These are phyloP conservation scores for Chrysolophus pictus DNA, from an alignment of 2,797 vertebrate genomes.

Conservation along the genomic window DNA sequence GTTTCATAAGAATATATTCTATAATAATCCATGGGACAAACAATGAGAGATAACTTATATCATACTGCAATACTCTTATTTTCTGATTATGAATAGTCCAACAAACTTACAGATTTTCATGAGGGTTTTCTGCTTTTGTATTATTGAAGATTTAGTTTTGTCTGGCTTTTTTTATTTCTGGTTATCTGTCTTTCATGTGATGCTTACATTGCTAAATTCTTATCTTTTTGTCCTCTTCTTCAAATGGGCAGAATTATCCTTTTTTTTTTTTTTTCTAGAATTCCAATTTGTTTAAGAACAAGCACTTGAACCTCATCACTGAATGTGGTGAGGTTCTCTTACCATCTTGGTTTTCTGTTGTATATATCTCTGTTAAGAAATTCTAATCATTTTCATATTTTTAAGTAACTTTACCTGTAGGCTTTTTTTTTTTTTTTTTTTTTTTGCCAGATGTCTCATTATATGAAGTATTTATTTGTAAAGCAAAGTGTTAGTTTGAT, in stretches of 20 bases:
- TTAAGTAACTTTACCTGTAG: background rate
- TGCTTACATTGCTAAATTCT: background rate
- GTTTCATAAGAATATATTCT: background rate
- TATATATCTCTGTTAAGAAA: background rate
- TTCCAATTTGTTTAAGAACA: background rate
- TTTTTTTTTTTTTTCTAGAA: background rate
- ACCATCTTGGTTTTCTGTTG: background rate
- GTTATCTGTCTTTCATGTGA: background rate
- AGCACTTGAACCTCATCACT: background rate
- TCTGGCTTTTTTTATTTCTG: background rate
- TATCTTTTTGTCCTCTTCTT: background rate
- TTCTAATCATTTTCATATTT: conserved; percentile 1
- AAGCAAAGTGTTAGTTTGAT: conserved; percentile 16
- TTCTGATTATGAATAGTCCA: background rate
- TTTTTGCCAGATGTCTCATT: background rate
- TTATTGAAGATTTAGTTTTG: background rate
- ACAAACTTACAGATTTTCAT: background rate
- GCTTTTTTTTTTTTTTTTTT: background rate
- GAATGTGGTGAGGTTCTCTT: background rate
- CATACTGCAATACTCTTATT: background rate
- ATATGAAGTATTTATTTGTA: background rate
- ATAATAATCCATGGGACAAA: background rate
- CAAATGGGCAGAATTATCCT: background rate
- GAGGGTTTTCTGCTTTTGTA: background rate
- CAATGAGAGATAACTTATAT: background rate